Percentiles rank a stretch among this genome's conserved stretches.
Conservation (phyloP, 2,113 vertebrate genomes). For the Nicator chloris region DNA sequence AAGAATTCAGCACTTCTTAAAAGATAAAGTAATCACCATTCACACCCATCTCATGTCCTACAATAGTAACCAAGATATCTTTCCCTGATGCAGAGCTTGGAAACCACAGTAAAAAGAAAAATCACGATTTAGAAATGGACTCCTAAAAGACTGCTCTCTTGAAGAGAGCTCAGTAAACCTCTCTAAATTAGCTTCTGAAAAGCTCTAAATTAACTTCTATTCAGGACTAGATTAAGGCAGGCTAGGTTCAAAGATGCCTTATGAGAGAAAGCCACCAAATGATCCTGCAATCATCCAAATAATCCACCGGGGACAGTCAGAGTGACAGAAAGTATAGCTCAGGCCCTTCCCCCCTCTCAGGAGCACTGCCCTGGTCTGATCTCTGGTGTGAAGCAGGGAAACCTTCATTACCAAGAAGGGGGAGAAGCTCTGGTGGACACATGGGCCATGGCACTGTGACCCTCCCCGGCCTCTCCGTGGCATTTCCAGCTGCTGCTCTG, state of each 20-base stretch:
- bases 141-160: conserved; percentile 22
- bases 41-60: background rate
- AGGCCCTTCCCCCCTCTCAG: background rate
- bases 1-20: background rate
- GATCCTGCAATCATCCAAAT: conserved; percentile 55
- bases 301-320: background rate
- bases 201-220: conserved; percentile 59
- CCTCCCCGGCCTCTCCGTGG: background rate
- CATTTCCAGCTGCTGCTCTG: background rate
- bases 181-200: conserved; percentile 45
- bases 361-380: background rate
- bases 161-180: conserved; percentile 25
- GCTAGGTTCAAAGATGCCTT: conserved; percentile 33
- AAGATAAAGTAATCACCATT: background rate
- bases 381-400: background rate
- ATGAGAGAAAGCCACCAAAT: conserved; percentile 31
- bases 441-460: fast-evolving
- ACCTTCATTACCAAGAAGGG: background rate
- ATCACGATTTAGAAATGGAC: background rate
- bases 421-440: background rate
- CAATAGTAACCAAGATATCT: background rate
- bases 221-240: conserved; percentile 51
- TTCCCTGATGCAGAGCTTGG: background rate
- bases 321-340: background rate
- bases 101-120: conserved; percentile 15